Base-by-base conservation (phyloP, 2,797 vertebrate species). In the Novumbra hubbsi region DNA sequence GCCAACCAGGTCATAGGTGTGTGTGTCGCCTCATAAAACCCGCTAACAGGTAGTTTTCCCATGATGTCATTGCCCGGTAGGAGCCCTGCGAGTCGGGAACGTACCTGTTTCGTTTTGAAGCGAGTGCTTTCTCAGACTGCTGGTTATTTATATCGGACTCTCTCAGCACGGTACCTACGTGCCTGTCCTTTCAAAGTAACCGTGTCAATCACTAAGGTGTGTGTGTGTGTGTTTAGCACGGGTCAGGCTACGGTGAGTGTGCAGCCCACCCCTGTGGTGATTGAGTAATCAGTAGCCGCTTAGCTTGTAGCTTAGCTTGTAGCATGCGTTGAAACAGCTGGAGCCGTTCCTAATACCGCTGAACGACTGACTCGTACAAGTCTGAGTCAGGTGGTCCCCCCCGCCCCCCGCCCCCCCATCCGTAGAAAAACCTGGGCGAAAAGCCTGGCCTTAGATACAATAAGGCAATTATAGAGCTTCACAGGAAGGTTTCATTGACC, bases 1-100 rank as follows among this genome's bases (percentile, higher is more conserved):
- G 88, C 88, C 83, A 84, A 88, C 86, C 85, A 81, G 88, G 87
- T 91, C 89, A 87, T 84, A 88, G 88, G 85, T 84, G 86, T 88
- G 90, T 87, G 86, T 81, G 73, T 62, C 79, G 75, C 77, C 62
- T 21, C 62, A 32, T 64, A 64, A 64, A 78, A 71, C 24, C 15
- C 69, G 75, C 73, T 77, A 27, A 45, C 34, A 21, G 34, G 71
- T 78, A 21, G 50, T 77, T 80, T 79, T 79, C 70, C 83, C 79
- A 55, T 85, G 84, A 84, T 73, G 84, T 77, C 81, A 80, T 38
- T 34, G 6, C 4, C 55, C 34, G 73, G 62, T 16, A 49, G 66
- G n/a, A 11, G 67, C 32, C 11, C 50, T 21, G 69, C 17, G 73
- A 65, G 63, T 45, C 32, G 16, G 50, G 16, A 34, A 38, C 28